Percentiles rank a stretch among this genome's conserved stretches.
These are phyloP conservation scores for Drosophila lacicola DNA, from an alignment of 2,888 invertebrate genomes.

Conservation along the genomic window DNA sequence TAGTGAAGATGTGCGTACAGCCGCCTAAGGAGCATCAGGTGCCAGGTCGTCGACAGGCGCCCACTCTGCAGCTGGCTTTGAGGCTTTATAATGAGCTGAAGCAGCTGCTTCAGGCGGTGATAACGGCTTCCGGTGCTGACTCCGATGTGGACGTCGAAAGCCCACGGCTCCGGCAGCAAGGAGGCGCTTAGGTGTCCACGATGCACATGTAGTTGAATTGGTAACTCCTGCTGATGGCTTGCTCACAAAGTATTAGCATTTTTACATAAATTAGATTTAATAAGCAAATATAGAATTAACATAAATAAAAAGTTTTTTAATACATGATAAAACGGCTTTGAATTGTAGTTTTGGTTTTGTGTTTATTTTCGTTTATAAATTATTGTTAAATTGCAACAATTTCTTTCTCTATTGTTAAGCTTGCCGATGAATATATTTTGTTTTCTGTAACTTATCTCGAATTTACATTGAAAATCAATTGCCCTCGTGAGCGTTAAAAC, in stretches of 20 bases:
- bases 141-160: slow-evolving; percentile 39
- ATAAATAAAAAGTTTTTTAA: slow-evolving; percentile 50
- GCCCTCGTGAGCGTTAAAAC: slow-evolving; percentile 42
- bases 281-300: slow-evolving; percentile 33
- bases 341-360: slow-evolving; percentile 30
- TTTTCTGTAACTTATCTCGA: slow-evolving; percentile 62
- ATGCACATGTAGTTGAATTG: slow-evolving; percentile 29
- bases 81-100: slow-evolving; percentile 83
- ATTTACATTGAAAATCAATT: slow-evolving; percentile 59
- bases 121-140: slow-evolving; percentile 58
- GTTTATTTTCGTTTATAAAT: slow-evolving; percentile 61
- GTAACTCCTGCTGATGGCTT: slow-evolving; percentile 17
- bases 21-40: slow-evolving; percentile 77
- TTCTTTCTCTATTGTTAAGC: slow-evolving; percentile 51
- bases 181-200: slow-evolving; percentile 16
- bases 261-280: slow-evolving; percentile 65
- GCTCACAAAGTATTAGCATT: slow-evolving; percentile 61
- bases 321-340: slow-evolving; percentile 30
- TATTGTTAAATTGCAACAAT: slow-evolving; percentile 68
- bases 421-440: slow-evolving; percentile 50
- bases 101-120: slow-evolving; percentile 76
- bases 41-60: slow-evolving; percentile 75
- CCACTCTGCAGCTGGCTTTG: slow-evolving; percentile 79
- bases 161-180: slow-evolving; percentile 28
- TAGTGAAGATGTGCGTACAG: slow-evolving; percentile 81